Evolutionary conservation across 2,797 vertebrate species (phyloP), one percentile per base, ranked within the genome.

Genomic region (Liasis olivaceus): DNA sequence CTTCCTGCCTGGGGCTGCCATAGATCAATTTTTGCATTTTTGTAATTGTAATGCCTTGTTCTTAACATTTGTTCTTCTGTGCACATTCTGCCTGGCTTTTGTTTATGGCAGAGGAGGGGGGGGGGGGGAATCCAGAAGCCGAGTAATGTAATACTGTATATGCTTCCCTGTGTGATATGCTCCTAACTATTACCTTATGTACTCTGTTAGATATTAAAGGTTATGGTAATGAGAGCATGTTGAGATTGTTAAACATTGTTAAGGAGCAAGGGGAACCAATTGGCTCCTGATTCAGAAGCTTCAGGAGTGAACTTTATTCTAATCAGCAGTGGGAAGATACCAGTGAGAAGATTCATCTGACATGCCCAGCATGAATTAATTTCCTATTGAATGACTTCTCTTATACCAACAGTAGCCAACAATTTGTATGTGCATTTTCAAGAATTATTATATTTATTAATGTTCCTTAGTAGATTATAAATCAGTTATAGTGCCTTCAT

Each of bases 181-280:
- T 93, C 17, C 59, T 95, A 28, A 17, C 95, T 47, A 89, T 93
- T 93, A 94, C 89, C 84, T 97, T 96, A 94, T 56, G 91, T 85
- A 92, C 47, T 81, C 42, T 94, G 96, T 94, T 96, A 96, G 96
- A 96, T 97, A 94, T 95, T 97, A 94, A 97, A 96, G 92, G 89
- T 96, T 94, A 94, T 93, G 94, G 64, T 93, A 93, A 94, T 85
- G 84, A 92, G 95, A 95, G 91, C 87, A 89, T 89, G 72, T 96
- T 95, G 95, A 95, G 91, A 96, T 92, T 93, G 94, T 96, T 97
- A 95, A 97, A 91, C 91, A 72, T 88, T 77, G 69, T 94, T 94
- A 95, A 94, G 91, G 92, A 81, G 24, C 93, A 87, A 97, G 91
- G 91, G 72, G 89, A 94, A 89, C 17, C 31, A 95, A 92, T 88